Evolutionary conservation across 2,113 vertebrate species (phyloP), one percentile per base, ranked within the genome.

Genomic region (Acrocephalus kingi): DNA sequence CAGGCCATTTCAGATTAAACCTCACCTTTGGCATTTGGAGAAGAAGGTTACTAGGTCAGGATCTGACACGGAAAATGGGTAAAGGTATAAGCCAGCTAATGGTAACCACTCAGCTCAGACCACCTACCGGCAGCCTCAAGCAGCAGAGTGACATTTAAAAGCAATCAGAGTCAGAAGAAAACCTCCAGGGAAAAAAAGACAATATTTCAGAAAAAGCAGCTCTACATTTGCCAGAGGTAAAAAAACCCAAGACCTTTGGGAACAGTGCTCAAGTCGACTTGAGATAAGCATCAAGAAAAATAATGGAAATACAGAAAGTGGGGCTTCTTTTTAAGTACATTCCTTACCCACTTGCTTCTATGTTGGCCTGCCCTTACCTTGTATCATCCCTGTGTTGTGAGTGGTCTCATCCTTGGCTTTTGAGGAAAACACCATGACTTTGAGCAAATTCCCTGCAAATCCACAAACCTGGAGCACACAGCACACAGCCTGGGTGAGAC

Each of bases 91-190:
- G 39, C 20, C 64, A 67, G 37, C 45, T 62, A 41, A 81, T 62
- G 69, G 76, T 25, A 79, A 88, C 73, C 81, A 88, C 61, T 71
- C 62, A 79, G 62, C 78, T 84, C 72, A 59, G 72, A 83, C 46
- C 88, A 87, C 84, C 67, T 87, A 67, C 69, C 33, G 72, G 71
- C 51, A 89, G 89, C 92, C 87, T 49, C 10, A 41, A 90, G 92
- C 92, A 83, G 80, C 49, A 85, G 77, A 63, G 31, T 84, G 90
- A 63, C 82, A 73, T 90, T 95, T 96, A 89, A 93, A 94, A 95
- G 91, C 84, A 82, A 81, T 68, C 76, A 73, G 69, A 90, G 22
- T 37, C 88, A 91, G 59, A 82, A 61, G 43, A 77, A 64, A 89
- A 80, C 78, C 84, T 87, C 52, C 67, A 84, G 72, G 94, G 68